These are phyloP conservation scores for Cephus pygmeus DNA, from an alignment of 2,888 invertebrate genomes.

Conservation along the genomic window DNA sequence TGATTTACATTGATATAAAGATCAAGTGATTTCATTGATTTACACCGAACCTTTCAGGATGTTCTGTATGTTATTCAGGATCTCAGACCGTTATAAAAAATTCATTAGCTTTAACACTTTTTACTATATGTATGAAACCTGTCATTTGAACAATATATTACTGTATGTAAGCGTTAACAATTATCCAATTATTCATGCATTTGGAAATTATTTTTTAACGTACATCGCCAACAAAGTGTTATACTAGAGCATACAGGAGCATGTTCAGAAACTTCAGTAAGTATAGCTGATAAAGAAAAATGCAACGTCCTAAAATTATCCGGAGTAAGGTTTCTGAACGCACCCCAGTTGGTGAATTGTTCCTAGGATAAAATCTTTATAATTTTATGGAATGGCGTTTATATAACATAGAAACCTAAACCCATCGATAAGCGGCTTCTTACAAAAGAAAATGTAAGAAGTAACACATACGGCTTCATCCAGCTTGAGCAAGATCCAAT, in stretches of 20 bases:
- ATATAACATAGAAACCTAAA: neutral
- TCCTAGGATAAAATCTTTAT: neutral
- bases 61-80: conserved; percentile 1
- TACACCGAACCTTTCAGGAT: conserved; percentile 13
- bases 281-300: no score
- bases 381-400: neutral
- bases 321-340: no score
- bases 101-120: neutral
- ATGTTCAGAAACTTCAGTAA: no score
- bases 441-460: neutral
- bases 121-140: neutral
- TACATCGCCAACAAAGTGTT: neutral
- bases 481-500: neutral
- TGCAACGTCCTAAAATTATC: no score
- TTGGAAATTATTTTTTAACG: neutral
- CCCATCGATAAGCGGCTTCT: neutral
- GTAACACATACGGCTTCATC: neutral
- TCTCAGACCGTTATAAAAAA: neutral
- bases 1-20: conserved; percentile 15
- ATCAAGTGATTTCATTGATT: conserved; percentile 11
- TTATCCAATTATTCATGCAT: neutral
- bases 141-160: neutral
- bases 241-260: neutral
- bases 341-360: neutral
- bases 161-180: neutral